Conservation (phyloP, 2,797 vertebrate species). For the Darevskia mixta region DNA sequence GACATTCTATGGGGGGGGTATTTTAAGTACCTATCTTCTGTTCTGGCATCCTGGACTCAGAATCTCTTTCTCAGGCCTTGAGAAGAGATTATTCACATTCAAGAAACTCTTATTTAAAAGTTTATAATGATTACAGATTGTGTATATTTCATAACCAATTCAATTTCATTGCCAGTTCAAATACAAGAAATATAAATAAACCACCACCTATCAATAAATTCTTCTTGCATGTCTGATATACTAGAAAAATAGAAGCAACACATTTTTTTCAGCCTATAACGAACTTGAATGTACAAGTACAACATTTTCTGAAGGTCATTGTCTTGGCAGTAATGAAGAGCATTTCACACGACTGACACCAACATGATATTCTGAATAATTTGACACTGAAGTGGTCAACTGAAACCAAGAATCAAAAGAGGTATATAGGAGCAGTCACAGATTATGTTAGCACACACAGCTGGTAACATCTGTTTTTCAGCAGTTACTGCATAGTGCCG, state of each 20-base stretch:
- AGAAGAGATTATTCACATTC: slow-evolving; percentile 34
- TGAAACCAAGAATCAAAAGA: slow-evolving; percentile 55
- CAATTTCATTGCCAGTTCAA: slow-evolving; percentile 13
- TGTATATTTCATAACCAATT: background rate
- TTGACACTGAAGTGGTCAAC: background rate
- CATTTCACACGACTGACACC: slow-evolving; percentile 60
- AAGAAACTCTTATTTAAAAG: background rate
- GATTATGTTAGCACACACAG: slow-evolving; percentile 33
- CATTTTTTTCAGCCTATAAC: background rate
- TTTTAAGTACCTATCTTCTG: background rate
- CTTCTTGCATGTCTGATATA: background rate
- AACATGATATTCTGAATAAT: slow-evolving; percentile 66
- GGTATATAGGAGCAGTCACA: slow-evolving; percentile 31
- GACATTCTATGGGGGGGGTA: background rate
- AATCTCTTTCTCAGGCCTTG: background rate
- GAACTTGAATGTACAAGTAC: background rate
- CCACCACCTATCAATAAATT: fast-evolving
- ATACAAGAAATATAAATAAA: background rate
- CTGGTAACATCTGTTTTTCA: slow-evolving; percentile 68
- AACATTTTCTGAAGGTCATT: slow-evolving; percentile 37
- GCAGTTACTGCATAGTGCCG: slow-evolving; percentile 27
- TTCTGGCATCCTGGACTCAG: too few relatives aligned
- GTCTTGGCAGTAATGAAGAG: slow-evolving; percentile 35
- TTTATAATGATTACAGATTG: slow-evolving; percentile 22
- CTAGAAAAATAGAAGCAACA: background rate